phyloP scores from a whole-genome alignment of 2,888 invertebrate genomes.

The Agonopterix subpropinquella region DNA sequence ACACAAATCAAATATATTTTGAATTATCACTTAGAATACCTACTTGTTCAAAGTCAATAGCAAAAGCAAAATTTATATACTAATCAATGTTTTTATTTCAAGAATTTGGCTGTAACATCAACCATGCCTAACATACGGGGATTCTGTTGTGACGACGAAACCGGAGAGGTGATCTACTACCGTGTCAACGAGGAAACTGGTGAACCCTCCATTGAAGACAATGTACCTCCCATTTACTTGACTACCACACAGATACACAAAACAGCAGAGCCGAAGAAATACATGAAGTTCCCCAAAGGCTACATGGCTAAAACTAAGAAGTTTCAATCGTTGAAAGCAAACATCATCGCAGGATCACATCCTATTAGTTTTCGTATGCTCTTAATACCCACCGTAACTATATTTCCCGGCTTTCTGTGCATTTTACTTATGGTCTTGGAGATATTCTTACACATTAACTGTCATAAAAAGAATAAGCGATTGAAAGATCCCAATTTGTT shows the following conservation, averaged over 20 bases:
- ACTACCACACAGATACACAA: conserved; percentile 9
- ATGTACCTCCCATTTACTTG: conserved; percentile 13
- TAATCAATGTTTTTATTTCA: conserved; percentile 3
- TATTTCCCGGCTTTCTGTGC: conserved; percentile 72
- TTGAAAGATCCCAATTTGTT: conserved; percentile 75
- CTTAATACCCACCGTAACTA: conserved; percentile 75
- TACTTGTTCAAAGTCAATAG: no score
- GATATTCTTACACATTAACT: conserved; percentile 78
- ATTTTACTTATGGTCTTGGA: conserved; percentile 73
- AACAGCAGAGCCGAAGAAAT: conserved; percentile 14
- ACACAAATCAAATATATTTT: no score
- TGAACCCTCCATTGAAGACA: conserved; percentile 41
- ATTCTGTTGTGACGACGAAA: conserved; percentile 64
- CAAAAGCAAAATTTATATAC: neutral
- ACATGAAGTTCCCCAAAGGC: conserved; percentile 39
- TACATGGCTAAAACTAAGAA: conserved; percentile 46
- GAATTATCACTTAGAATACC: no score
- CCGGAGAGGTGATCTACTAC: conserved; percentile 65
- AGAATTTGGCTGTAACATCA: conserved; percentile 1
- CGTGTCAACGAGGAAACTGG: conserved; percentile 70
- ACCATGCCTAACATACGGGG: conserved; percentile 13
- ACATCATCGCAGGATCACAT: conserved; percentile 54
- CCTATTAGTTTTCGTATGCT: conserved; percentile 66
- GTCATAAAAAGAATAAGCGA: conserved; percentile 80
- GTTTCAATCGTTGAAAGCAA: conserved; percentile 47